A percentile compares a stretch with the other conserved stretches of the same genome.
These are phyloP conservation scores for Theristus sp. DNA, from an alignment of 2,888 invertebrate genomes.

Conservation along the genomic window DNA sequence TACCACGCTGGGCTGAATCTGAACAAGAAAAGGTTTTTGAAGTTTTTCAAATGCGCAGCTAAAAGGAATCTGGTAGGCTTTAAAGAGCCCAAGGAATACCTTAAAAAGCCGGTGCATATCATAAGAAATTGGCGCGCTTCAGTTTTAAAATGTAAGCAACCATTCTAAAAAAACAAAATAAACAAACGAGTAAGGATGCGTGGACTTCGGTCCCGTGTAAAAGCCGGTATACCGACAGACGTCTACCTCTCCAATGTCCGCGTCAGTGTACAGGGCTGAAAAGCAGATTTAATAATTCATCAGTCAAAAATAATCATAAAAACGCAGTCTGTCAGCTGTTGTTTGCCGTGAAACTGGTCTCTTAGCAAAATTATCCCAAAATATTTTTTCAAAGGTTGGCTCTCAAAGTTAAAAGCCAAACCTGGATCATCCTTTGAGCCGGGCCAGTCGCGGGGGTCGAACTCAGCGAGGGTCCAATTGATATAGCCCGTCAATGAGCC, in stretches of 20 bases:
- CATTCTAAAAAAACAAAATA: neutral
- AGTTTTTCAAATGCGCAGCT: too few relatives aligned
- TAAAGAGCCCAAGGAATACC: neutral
- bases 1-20: conserved; percentile 1
- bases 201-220: neutral
- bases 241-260: neutral
- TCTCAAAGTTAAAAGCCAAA: neutral
- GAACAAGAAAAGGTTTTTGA: too few relatives aligned
- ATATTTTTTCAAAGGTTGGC: too few relatives aligned
- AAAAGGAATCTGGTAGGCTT: too few relatives aligned
- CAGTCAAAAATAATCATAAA: neutral
- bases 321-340: neutral
- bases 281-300: neutral
- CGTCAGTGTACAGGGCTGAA: neutral
- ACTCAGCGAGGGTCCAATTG: neutral
- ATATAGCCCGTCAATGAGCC: conserved; percentile 1
- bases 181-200: neutral
- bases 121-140: neutral
- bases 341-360: too few relatives aligned
- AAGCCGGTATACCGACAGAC: neutral
- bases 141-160: neutral
- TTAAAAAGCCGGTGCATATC: neutral
- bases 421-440: neutral
- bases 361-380: too few relatives aligned
- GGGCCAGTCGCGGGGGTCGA: conserved; percentile 1